These are phyloP conservation scores for Myzus persicae DNA, from an alignment of 1,140 invertebrate genomes.

Conservation along the genomic window DNA sequence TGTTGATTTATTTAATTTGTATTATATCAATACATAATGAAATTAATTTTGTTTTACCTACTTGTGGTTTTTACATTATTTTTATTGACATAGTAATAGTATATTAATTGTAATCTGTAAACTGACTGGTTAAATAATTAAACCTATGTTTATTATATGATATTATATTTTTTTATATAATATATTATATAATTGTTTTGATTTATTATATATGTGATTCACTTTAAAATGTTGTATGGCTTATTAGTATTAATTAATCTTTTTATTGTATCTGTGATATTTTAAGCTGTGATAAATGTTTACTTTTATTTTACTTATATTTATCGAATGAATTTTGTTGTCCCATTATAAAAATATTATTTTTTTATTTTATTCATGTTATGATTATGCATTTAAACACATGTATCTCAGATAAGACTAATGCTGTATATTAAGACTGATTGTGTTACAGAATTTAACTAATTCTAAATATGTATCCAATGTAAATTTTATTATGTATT, in stretches of 20 bases:
- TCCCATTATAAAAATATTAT: background rate
- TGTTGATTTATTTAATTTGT: background rate
- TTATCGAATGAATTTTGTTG: background rate
- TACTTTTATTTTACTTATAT: background rate
- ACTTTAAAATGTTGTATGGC: background rate
- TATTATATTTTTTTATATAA: background rate
- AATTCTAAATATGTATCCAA: background rate
- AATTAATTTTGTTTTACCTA: background rate
- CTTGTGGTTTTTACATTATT: background rate
- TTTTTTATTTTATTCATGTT: background rate
- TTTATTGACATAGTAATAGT: background rate
- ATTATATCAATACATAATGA: background rate
- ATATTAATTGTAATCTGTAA: background rate
- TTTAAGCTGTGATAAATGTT: background rate
- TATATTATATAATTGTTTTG: background rate
- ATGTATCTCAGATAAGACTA: background rate
- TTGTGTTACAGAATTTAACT: background rate
- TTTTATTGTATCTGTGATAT: conserved; percentile 9
- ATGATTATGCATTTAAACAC: background rate
- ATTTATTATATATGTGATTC: background rate
- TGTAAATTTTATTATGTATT: background rate
- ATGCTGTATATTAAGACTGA: background rate
- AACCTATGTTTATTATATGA: background rate
- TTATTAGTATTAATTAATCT: background rate
- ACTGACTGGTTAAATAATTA: background rate